phyloP scores from a whole-genome alignment of 2,797 vertebrate species.

The Coreius guichenoti region DNA sequence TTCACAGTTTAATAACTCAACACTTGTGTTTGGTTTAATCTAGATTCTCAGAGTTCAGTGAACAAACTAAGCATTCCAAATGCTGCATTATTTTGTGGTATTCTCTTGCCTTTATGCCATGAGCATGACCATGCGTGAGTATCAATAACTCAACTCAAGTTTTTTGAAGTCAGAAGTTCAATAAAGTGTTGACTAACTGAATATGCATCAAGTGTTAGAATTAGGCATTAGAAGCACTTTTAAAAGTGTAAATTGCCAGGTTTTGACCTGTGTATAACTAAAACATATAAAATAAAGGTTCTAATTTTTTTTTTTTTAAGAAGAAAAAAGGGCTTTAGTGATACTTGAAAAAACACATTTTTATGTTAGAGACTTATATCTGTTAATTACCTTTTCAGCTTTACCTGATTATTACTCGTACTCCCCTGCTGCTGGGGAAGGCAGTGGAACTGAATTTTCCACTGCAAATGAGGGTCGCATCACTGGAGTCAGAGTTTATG shows the following conservation, averaged over 20 bases:
- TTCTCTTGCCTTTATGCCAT: constrained; percentile 4
- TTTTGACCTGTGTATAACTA: background rate
- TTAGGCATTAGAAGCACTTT: background rate
- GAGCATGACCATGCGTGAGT: constrained; percentile 29
- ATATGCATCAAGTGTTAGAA: background rate
- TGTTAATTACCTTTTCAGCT: constrained; percentile 7
- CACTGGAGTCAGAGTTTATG: constrained; percentile 25
- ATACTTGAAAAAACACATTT: background rate
- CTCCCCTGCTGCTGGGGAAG: background rate
- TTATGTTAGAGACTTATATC: background rate
- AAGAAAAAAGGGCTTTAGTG: background rate
- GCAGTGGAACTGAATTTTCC: constrained; percentile 8
- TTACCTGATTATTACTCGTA: constrained; percentile 4
- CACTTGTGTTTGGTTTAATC: background rate
- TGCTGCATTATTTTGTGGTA: constrained; percentile 4
- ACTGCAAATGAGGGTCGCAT: background rate
- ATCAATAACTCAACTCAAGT: background rate
- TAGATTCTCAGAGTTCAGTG: constrained; percentile 6
- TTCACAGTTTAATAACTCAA: background rate
- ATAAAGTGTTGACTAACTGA: background rate
- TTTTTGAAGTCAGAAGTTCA: background rate
- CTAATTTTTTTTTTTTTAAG: no score
- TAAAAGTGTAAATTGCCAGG: background rate
- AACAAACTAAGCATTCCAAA: background rate
- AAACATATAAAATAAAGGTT: background rate